Evolutionary conservation across 2,797 vertebrate genomes (phyloP).

Genomic region (Acanthis flammea): DNA sequence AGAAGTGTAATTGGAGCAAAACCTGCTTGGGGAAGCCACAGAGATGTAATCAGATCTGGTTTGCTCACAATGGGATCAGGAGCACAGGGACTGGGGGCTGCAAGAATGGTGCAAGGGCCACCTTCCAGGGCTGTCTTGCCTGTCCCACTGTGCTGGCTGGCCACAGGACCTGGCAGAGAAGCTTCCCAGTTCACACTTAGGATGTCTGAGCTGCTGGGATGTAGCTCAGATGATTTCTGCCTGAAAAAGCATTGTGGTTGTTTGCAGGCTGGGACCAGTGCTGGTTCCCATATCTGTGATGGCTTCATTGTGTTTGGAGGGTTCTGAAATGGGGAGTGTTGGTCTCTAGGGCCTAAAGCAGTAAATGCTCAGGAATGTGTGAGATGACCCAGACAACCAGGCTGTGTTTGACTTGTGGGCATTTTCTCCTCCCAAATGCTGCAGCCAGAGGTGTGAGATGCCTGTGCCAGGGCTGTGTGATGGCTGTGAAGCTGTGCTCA

Average conservation of each 20-base stretch:
- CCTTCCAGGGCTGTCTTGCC: background rate
- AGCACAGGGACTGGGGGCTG: background rate
- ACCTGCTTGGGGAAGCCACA: background rate
- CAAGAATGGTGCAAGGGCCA: background rate
- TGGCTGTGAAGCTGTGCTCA: background rate
- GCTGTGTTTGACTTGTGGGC: background rate
- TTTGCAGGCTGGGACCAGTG: background rate
- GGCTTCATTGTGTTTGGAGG: background rate
- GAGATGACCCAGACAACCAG: background rate
- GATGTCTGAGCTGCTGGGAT: background rate
- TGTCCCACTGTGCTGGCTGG: background rate
- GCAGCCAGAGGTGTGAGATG: background rate
- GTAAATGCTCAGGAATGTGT: background rate
- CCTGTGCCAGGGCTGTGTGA: background rate
- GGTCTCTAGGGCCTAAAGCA: background rate
- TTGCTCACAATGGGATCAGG: background rate
- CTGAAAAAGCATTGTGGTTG: background rate
- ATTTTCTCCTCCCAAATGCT: background rate
- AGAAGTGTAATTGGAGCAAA: background rate
- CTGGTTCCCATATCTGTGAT: accelerated
- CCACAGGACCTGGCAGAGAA: background rate
- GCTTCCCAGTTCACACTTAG: background rate
- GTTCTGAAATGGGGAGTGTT: background rate
- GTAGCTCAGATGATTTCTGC: background rate
- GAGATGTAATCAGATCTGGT: background rate